These are phyloP conservation scores for Bovichtus diacanthus DNA, from an alignment of 2,797 vertebrate genomes.

Conservation along the genomic window DNA sequence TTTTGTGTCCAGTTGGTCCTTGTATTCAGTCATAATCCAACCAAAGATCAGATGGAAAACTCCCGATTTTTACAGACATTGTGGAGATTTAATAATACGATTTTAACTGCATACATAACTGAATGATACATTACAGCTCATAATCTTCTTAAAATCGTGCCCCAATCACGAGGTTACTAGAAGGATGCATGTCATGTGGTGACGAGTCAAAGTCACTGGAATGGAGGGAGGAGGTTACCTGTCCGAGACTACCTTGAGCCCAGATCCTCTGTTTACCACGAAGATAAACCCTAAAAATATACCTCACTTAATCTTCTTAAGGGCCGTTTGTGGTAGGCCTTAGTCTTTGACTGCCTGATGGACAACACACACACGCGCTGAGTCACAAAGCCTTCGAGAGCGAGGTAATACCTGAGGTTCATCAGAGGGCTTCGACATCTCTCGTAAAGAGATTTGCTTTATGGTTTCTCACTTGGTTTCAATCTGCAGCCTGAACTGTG, in stretches of 20 bases:
- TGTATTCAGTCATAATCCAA: constrained; percentile 34
- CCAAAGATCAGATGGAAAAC: constrained; percentile 7
- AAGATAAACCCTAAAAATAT: constrained; percentile 94
- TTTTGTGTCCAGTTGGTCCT: constrained; percentile 30
- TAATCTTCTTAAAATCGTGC: constrained; percentile 58
- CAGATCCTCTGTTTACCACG: constrained; percentile 78
- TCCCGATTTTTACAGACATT: constrained; percentile 22
- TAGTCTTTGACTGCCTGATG: constrained; percentile 60
- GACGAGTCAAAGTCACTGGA: constrained; percentile 23
- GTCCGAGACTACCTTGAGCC: constrained; percentile 57
- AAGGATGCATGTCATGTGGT: constrained; percentile 30
- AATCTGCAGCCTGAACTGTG: constrained; percentile 42
- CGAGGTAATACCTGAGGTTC: constrained; percentile 43
- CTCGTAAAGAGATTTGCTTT: constrained; percentile 26
- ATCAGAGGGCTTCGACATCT: constrained; percentile 33
- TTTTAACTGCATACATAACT: constrained; percentile 46
- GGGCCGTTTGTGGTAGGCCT: constrained; percentile 75
- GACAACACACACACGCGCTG: constrained; percentile 36
- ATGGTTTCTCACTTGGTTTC: constrained; percentile 70
- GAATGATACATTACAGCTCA: constrained; percentile 18
- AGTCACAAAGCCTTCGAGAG: constrained; percentile 58
- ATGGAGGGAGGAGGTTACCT: constrained; percentile 38
- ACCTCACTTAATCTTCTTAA: constrained; percentile 92
- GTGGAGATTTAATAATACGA: constrained; percentile 31
- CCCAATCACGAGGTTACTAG: constrained; percentile 34